These are phyloP conservation scores for Hirtodrosophila trivittata DNA, from an alignment of 2,888 invertebrate species.

Conservation along the genomic window DNA sequence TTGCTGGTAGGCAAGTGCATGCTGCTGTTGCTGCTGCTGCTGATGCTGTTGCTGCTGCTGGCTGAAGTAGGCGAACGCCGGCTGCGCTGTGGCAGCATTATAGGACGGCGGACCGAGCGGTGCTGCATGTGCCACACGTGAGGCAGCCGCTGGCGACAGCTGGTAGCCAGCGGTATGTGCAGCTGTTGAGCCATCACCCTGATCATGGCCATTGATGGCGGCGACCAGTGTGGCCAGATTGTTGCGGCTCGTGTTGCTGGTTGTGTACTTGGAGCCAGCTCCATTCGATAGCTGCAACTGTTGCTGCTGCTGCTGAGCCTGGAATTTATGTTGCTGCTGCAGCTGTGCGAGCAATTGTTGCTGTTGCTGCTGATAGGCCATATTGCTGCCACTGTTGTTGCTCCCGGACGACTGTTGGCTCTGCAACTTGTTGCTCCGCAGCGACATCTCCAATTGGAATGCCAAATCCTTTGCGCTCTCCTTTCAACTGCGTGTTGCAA, in stretches of 20 bases:
- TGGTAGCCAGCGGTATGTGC: conserved; percentile 65
- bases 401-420: conserved; percentile 51
- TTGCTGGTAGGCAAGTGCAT: conserved; percentile 43
- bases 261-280: conserved; percentile 61
- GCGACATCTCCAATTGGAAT: conserved; percentile 75
- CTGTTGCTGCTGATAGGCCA: conserved; percentile 71
- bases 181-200: conserved; percentile 31
- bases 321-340: conserved; percentile 76
- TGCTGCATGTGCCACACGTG: conserved; percentile 60
- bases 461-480: conserved; percentile 4
- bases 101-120: conserved; percentile 78
- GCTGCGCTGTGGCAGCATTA: conserved; percentile 75
- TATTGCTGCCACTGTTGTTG: conserved; percentile 54
- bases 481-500: conserved; percentile 1
- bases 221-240: conserved; percentile 68
- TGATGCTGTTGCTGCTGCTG: conserved; percentile 55
- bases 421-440: conserved; percentile 82
- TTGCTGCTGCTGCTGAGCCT: conserved; percentile 60
- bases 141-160: conserved; percentile 74
- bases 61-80: conserved; percentile 63
- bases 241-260: conserved; percentile 71
- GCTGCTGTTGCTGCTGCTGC: conserved; percentile 54
- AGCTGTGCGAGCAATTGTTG: conserved; percentile 71
- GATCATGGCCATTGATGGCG: conserved; percentile 77
- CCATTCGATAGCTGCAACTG: conserved; percentile 72